phyloP scores from a whole-genome alignment of 37 sponge, comb jelly and placozoan genomes.

The Axinella damicornis region DNA sequence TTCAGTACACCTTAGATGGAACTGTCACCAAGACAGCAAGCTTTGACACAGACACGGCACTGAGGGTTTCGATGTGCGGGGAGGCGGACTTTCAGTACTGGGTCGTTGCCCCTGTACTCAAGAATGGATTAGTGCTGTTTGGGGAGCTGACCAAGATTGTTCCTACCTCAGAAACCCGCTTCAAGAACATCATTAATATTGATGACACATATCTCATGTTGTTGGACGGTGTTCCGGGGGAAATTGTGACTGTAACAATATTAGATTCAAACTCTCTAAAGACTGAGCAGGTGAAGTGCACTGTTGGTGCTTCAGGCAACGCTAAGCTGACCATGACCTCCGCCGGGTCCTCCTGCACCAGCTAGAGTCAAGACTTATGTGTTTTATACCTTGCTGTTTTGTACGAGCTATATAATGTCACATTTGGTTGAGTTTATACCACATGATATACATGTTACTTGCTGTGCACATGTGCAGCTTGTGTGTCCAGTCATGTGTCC shows the following conservation, averaged over 20 bases:
- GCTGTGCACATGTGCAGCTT: too few relatives aligned
- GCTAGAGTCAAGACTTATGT: too few relatives aligned
- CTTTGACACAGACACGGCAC: background rate
- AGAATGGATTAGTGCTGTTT: constrained; percentile 63
- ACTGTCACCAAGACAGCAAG: constrained; percentile 12
- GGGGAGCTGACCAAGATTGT: constrained; percentile 78
- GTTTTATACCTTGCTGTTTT: too few relatives aligned
- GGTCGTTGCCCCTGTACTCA: constrained; percentile 52
- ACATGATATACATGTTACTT: too few relatives aligned
- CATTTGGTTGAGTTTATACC: too few relatives aligned
- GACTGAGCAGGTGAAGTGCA: constrained; percentile 28
- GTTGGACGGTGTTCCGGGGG: constrained; percentile 62
- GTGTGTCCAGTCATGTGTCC: too few relatives aligned
- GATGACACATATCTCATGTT: constrained; percentile 1
- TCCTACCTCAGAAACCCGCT: constrained; percentile 59
- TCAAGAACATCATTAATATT: constrained; percentile 16
- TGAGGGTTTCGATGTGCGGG: constrained; percentile 39
- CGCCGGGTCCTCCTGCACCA: too few relatives aligned
- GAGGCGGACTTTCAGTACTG: constrained; percentile 60
- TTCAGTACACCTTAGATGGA: constrained; percentile 17
- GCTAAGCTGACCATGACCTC: too few relatives aligned
- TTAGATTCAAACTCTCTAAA: background rate
- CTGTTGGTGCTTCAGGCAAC: constrained; percentile 35
- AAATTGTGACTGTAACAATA: constrained; percentile 55
- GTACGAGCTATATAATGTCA: too few relatives aligned